These are phyloP conservation scores for Esox niger DNA, from an alignment of 2,113 vertebrate species.

Conservation along the genomic window DNA sequence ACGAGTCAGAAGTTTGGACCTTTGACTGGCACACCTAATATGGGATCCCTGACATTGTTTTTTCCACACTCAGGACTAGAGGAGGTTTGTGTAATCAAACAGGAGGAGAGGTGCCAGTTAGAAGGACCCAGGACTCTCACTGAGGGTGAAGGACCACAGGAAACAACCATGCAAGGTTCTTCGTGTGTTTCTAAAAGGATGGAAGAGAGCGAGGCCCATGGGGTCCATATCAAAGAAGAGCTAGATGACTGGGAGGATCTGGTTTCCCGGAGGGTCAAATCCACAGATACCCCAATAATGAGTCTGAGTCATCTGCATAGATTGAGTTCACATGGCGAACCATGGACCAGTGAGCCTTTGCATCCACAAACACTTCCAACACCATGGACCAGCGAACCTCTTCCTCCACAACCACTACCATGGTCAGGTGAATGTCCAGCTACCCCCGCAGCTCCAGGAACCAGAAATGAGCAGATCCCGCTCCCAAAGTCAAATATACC, in stretches of 20 bases:
- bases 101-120: no score
- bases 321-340: not conserved
- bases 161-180: no score
- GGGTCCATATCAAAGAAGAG: slow-evolving; percentile 16
- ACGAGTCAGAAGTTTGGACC: no score
- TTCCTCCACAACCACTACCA: slow-evolving; percentile 5
- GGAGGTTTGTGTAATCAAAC: no score
- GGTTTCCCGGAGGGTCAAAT: not conserved
- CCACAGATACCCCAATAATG: not conserved
- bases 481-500: not conserved
- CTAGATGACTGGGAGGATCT: not conserved
- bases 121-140: no score
- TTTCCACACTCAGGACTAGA: no score
- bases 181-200: no score
- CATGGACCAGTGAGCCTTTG: slow-evolving; percentile 20
- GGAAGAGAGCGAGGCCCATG: not conserved
- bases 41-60: no score
- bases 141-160: no score
- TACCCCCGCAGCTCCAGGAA: slow-evolving; percentile 12
- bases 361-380: slow-evolving; percentile 3
- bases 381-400: slow-evolving; percentile 18
- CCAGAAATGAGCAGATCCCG: not conserved
- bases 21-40: no score
- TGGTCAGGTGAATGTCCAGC: no score
- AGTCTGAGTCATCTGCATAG: not conserved